A percentile compares a stretch with the other conserved stretches of the same genome.
Evolutionary conservation across 2,888 invertebrate genomes (phyloP).

Genomic region (Lepidochrysops patricia): DNA sequence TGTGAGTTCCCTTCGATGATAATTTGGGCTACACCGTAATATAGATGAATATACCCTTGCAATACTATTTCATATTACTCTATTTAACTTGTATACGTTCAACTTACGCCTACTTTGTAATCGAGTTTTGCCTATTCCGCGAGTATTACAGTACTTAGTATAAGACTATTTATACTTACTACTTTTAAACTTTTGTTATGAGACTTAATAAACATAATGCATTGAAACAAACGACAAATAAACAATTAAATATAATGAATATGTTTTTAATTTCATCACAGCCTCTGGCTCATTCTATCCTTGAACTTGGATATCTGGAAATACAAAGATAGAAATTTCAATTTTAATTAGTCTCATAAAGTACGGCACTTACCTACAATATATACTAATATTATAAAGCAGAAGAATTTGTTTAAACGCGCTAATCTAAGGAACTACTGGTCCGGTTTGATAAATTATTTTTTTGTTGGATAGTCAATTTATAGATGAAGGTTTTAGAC

Average conservation of each 20-base stretch:
- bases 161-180: conserved; percentile 66
- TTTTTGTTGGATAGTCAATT: too few relatives aligned
- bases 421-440: too few relatives aligned
- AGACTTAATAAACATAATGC: conserved; percentile 70
- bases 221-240: conserved; percentile 72
- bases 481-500: too few relatives aligned
- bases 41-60: conserved; percentile 42
- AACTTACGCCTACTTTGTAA: conserved; percentile 44
- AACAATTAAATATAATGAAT: conserved; percentile 47
- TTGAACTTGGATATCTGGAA: too few relatives aligned
- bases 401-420: too few relatives aligned
- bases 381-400: too few relatives aligned
- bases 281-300: too few relatives aligned
- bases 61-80: conserved; percentile 33
- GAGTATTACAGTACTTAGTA: conserved; percentile 54
- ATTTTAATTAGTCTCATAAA: too few relatives aligned
- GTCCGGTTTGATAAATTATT: too few relatives aligned
- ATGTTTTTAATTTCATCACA: not conserved
- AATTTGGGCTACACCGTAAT: conserved; percentile 31
- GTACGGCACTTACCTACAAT: too few relatives aligned
- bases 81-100: conserved; percentile 31
- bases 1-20: not conserved
- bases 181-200: conserved; percentile 68
- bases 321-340: too few relatives aligned
- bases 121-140: conserved; percentile 47